Base-by-base conservation (phyloP, 2,113 vertebrate species). In the Lepisosteus osseus region DNA sequence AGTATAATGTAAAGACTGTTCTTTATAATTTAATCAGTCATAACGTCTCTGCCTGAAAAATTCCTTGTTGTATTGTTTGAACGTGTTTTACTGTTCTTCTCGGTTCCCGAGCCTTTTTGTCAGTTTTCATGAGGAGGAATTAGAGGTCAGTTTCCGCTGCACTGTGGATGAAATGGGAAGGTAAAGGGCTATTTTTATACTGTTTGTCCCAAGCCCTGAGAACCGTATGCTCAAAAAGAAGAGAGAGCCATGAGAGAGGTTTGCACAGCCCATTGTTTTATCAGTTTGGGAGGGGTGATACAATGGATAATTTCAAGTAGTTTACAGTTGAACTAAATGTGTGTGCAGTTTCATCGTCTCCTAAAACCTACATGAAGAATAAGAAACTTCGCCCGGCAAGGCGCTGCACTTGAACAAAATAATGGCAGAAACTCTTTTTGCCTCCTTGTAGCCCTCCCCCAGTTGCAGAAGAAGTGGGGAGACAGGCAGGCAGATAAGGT, bases 301-400 rank as follows among this genome's bases (percentile, higher is more conserved):
- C 14, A 13, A n/a, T 59, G 57, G 70, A 74, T 12, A 51, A 43
- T 43, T 62, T 55, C 43, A 42, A 41, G 65, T 77, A 64, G 41
- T 29, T 68, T n/a, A 11, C n/a, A 54, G 17, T 54, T 51, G 12
- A 15, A 40, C 0, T 11, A 4, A 14, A 5, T 5, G 67, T 41
- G 54, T 65, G 71, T 42, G 41, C 43, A 56, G 77, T 72, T 81
- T 77, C 75, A 81, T 75, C 73, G 69, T 67, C 17, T 40, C 73
- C 68, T 81, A 77, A 79, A 81, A 79, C 71, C 72, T 73, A 79
- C 75, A 79, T 79, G 80, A 65, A 65, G 75, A 81, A 79, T 73
- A 81, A 77, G 76, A 65, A 61, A 45, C 45, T 44, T 67, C 41
- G 68, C 70, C 66, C 40, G 59, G 54, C 44, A 65, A 72, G 51